Evolutionary conservation across 2,113 vertebrate genomes (phyloP).

Genomic region (Chlorodrepanis virens): DNA sequence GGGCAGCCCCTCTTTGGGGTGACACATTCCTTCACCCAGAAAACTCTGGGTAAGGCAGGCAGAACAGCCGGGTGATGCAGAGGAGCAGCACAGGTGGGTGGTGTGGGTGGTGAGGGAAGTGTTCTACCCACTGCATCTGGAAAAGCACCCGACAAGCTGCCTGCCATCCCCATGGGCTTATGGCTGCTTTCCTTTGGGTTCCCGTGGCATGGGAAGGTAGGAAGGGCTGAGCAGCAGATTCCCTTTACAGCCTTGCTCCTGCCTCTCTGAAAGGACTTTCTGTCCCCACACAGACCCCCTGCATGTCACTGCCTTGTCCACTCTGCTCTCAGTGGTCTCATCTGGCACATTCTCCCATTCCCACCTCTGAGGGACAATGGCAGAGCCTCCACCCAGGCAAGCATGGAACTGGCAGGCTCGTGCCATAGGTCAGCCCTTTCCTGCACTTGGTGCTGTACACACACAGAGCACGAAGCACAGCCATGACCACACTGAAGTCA

Average conservation of each 20-base stretch:
- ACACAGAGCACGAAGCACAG: rapidly evolving
- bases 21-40: not conserved
- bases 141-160: not conserved
- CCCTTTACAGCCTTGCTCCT: not conserved
- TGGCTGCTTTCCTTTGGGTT: not conserved
- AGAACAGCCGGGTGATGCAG: rapidly evolving
- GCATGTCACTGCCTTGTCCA: not conserved
- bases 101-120: rapidly evolving
- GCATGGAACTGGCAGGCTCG: not conserved
- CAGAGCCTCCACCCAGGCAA: not conserved
- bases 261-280: not conserved
- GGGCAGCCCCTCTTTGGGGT: not conserved
- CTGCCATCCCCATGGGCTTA: not conserved
- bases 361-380: not conserved
- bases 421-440: not conserved
- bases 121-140: not conserved
- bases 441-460: rapidly evolving
- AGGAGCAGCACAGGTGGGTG: not conserved
- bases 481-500: not conserved
- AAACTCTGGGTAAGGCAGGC: not conserved
- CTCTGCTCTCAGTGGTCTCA: not conserved
- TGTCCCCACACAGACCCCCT: not conserved
- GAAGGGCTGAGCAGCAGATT: not conserved
- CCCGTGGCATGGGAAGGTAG: not conserved
- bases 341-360: not conserved